A percentile compares a stretch with the other conserved stretches of the same genome.
Conservation (phyloP, 92 coral and sea anemone species). For the Montipora capitata region DNA sequence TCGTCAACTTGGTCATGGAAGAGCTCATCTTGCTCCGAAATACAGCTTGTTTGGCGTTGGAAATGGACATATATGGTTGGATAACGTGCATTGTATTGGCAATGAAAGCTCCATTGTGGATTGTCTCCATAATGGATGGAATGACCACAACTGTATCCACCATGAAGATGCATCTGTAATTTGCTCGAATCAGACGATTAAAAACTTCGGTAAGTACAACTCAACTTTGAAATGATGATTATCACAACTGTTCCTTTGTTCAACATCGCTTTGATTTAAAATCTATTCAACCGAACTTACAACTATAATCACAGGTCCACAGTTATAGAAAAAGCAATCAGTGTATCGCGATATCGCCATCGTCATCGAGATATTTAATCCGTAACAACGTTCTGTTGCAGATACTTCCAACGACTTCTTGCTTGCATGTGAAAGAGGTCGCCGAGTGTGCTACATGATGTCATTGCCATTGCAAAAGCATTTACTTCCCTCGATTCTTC, state of each 20-base stretch:
- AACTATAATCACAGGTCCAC: too few relatives aligned
- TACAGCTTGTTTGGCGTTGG: conserved; percentile 16
- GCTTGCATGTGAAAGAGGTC: conserved; percentile 17
- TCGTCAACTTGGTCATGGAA: conserved; percentile 17
- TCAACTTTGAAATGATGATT: background rate
- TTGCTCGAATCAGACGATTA: background rate
- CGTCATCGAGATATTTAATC: too few relatives aligned
- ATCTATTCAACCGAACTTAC: too few relatives aligned
- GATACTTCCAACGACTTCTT: background rate
- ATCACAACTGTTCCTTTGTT: too few relatives aligned
- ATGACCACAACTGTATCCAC: conserved; percentile 12
- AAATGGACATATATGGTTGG: conserved; percentile 49
- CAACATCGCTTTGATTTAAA: background rate
- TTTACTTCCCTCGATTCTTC: background rate
- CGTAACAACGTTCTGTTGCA: background rate
- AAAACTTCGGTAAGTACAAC: background rate
- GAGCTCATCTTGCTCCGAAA: conserved; percentile 7
- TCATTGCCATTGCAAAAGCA: conserved; percentile 8
- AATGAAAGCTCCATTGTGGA: conserved; percentile 36
- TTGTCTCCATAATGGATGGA: conserved; percentile 27
- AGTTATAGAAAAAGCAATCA: too few relatives aligned
- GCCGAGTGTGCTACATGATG: conserved; percentile 2
- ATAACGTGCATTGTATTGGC: conserved; percentile 15
- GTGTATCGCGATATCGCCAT: too few relatives aligned
- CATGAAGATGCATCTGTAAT: conserved; percentile 38